Percentiles rank a stretch among this genome's conserved stretches.
phyloP scores from a whole-genome alignment of 2,797 vertebrate genomes.

The Rhinichthys osculus region DNA sequence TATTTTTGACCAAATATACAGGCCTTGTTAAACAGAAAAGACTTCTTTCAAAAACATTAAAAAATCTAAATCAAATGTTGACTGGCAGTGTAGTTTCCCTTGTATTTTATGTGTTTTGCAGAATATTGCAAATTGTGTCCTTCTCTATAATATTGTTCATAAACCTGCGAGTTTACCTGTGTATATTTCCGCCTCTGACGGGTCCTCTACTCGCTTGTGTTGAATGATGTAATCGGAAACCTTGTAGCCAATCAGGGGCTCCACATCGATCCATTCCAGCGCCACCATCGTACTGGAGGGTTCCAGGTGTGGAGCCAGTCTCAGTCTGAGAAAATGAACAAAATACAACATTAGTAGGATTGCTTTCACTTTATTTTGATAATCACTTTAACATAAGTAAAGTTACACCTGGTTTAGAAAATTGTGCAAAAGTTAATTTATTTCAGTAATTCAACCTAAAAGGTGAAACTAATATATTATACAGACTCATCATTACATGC shows the following conservation, averaged over 20 bases:
- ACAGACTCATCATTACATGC: no score
- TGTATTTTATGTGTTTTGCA: background rate
- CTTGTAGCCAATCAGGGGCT: conserved; percentile 93
- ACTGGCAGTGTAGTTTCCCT: background rate
- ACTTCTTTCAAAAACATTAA: no score
- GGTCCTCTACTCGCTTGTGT: conserved; percentile 96
- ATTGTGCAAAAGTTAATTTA: no score
- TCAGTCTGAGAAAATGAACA: conserved; percentile 78
- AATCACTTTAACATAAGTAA: no score
- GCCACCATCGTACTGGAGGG: conserved; percentile 96
- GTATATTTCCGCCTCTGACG: conserved; percentile 93
- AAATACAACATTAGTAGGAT: background rate
- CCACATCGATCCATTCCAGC: conserved; percentile 94
- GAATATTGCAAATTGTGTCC: background rate
- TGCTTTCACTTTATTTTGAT: background rate
- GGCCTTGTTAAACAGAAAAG: no score
- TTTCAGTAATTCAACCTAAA: no score
- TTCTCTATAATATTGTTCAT: background rate
- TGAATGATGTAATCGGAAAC: conserved; percentile 96
- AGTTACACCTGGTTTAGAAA: no score
- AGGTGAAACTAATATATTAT: no score
- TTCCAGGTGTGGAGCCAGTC: conserved; percentile 88
- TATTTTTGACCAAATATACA: background rate
- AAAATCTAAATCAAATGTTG: background rate
- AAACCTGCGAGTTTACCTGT: conserved; percentile 80